phyloP scores from a whole-genome alignment of 2,888 invertebrate species.

The Atethmia centrago region DNA sequence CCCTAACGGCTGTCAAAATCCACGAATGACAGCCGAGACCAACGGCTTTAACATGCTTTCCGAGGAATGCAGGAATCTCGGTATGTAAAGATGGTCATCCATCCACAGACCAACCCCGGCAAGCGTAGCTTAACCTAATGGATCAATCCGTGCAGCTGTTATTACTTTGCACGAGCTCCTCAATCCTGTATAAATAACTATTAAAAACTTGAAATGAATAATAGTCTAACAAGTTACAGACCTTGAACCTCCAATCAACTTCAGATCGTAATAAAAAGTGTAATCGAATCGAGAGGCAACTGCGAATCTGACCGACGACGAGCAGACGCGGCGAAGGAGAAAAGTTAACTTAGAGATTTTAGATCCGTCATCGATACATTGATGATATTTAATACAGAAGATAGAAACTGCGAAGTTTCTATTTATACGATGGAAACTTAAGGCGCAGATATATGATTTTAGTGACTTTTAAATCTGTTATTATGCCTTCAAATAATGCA shows the following conservation, averaged over 20 bases:
- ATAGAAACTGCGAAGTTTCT: conserved; percentile 24
- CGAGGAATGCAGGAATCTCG: too few species aligned
- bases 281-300: conserved; percentile 29
- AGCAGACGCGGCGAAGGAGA: not conserved
- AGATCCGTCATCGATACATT: conserved; percentile 28
- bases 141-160: too few species aligned
- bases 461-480: too few species aligned
- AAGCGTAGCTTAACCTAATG: too few species aligned
- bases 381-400: conserved; percentile 34
- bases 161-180: too few species aligned
- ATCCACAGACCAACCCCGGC: too few species aligned
- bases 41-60: too few species aligned
- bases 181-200: not conserved
- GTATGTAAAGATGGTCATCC: too few species aligned
- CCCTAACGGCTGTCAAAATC: too few species aligned
- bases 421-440: not conserved
- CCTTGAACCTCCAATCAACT: conserved; percentile 38
- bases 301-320: conserved; percentile 14
- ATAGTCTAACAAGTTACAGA: not conserved
- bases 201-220: conserved; percentile 2
- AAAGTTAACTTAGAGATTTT: conserved; percentile 12
- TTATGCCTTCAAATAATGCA: too few species aligned
- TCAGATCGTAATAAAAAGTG: conserved; percentile 17
- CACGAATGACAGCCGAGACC: too few species aligned
- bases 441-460: too few species aligned